Evolutionary conservation across 2,113 vertebrate species (phyloP).

Genomic region (Heloderma charlesbogerti): DNA sequence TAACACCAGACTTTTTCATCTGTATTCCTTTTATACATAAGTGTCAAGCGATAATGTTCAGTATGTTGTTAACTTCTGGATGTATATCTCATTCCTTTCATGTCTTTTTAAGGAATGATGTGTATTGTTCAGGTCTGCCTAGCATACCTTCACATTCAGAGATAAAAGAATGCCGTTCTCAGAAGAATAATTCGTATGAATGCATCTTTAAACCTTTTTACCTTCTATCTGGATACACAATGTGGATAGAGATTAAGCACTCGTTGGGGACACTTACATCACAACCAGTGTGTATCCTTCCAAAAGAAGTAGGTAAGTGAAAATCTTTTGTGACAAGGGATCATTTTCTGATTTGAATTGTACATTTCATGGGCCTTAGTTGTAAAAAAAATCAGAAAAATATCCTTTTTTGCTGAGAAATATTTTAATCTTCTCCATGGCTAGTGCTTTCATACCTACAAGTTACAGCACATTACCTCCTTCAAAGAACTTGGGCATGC

Average conservation of each 20-base stretch:
- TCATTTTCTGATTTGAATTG: neutral
- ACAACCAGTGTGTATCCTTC: constrained; percentile 83
- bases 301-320: constrained; percentile 87
- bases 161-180: constrained; percentile 72
- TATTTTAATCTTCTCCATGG: neutral
- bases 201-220: constrained; percentile 87
- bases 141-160: constrained; percentile 70
- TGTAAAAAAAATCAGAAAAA: neutral
- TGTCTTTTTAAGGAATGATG: constrained; percentile 74
- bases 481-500: neutral
- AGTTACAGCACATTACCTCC: neutral
- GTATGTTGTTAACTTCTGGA: neutral
- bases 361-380: neutral
- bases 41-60: neutral
- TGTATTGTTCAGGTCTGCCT: constrained; percentile 82
- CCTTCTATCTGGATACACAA: constrained; percentile 86
- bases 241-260: constrained; percentile 89
- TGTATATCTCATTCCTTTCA: neutral
- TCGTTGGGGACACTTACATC: constrained; percentile 82
- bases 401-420: neutral
- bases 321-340: neutral
- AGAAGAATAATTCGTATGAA: constrained; percentile 72
- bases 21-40: neutral
- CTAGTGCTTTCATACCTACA: neutral
- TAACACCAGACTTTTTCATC: neutral